phyloP scores from a whole-genome alignment of 2,113 vertebrate species.

The Malurus melanocephalus region DNA sequence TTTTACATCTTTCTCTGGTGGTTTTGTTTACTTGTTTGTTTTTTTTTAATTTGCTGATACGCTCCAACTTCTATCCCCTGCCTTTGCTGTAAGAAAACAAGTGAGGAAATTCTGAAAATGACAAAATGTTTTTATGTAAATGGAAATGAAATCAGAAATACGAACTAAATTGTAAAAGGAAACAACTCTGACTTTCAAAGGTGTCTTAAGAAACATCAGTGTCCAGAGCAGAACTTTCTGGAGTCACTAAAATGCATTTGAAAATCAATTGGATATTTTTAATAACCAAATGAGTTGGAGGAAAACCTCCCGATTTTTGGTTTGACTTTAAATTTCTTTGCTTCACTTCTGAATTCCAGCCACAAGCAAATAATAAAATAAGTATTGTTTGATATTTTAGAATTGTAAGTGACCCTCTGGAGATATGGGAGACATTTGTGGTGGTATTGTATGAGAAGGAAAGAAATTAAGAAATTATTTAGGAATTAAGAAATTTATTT shows the following conservation, averaged over 20 bases:
- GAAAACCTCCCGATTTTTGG: not conserved
- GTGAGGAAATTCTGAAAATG: not conserved
- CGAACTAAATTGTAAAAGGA: not conserved
- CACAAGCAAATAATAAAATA: not conserved
- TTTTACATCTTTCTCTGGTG: not conserved
- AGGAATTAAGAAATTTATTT: too few species aligned
- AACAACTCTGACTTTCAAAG: not conserved
- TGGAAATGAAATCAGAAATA: not conserved
- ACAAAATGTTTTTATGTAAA: not conserved
- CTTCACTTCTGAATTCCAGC: not conserved
- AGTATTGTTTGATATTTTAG: not conserved
- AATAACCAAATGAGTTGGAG: not conserved
- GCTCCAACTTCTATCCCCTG: not conserved
- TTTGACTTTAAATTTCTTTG: not conserved
- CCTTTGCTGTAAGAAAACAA: not conserved
- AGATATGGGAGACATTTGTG: fast-evolving
- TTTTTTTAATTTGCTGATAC: not conserved
- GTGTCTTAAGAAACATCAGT: not conserved
- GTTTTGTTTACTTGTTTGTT: not conserved
- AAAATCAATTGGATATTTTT: not conserved
- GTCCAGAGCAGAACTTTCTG: not conserved
- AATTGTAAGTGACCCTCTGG: not conserved
- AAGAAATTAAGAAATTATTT: too few species aligned
- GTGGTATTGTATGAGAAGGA: fast-evolving
- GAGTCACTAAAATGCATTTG: not conserved